These are phyloP conservation scores for Onthophagus sagittarius DNA, from an alignment of 2,888 invertebrate genomes.

Conservation along the genomic window DNA sequence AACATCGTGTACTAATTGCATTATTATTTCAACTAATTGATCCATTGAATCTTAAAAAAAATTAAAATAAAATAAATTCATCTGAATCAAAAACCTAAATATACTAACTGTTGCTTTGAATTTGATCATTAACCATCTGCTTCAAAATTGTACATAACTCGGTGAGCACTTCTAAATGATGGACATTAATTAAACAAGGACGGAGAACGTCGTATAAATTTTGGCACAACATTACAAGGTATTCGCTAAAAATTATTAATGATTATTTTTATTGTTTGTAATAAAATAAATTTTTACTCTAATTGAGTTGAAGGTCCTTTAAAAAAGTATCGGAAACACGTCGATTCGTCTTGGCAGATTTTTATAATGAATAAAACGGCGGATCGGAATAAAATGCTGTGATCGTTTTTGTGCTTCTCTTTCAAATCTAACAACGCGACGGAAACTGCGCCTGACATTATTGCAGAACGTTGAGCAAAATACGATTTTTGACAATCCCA, in stretches of 20 bases:
- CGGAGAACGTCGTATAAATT: slow-evolving; percentile 88
- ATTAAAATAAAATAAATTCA: not conserved
- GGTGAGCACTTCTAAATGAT: slow-evolving; percentile 94
- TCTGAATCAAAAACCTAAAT: not conserved
- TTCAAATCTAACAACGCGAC: slow-evolving; percentile 66
- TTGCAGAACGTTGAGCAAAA: slow-evolving; percentile 62
- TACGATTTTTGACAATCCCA: slow-evolving; percentile 81
- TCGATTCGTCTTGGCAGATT: slow-evolving; percentile 91
- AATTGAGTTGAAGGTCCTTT: slow-evolving; percentile 62
- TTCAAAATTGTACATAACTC: slow-evolving; percentile 93
- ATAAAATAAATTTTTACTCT: slow-evolving; percentile 53
- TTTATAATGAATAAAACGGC: slow-evolving; percentile 89
- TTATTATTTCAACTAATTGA: slow-evolving; percentile 71
- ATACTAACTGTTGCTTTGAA: slow-evolving; percentile 66
- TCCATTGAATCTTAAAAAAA: slow-evolving; percentile 31
- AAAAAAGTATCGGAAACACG: slow-evolving; percentile 90
- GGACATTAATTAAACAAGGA: slow-evolving; percentile 92
- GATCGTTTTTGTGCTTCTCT: slow-evolving; percentile 64
- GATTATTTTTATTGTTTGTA: slow-evolving; percentile 1
- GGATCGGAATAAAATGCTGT: slow-evolving; percentile 79
- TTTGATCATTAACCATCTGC: slow-evolving; percentile 89
- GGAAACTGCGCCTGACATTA: slow-evolving; percentile 68
- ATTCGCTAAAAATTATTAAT: slow-evolving; percentile 55
- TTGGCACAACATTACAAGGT: slow-evolving; percentile 80
- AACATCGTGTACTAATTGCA: slow-evolving; percentile 86